phyloP scores from a whole-genome alignment of 2,888 invertebrate genomes.

The Mellilla xanthometata region DNA sequence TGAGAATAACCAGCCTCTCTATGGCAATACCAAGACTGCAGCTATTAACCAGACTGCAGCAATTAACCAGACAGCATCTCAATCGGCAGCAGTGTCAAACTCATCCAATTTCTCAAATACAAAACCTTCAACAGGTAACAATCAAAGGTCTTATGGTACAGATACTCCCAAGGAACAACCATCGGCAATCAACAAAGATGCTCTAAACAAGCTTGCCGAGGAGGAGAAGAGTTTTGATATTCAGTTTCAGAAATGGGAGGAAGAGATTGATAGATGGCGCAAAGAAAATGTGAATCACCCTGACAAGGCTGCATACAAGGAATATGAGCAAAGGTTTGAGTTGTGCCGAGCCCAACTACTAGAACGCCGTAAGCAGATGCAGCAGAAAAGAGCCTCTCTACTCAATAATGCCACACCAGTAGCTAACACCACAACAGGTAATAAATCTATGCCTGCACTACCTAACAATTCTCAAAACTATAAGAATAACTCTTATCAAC shows the following conservation, averaged over 20 bases:
- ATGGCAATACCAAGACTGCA: slow-evolving; percentile 35
- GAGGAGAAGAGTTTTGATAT: slow-evolving; percentile 94
- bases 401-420: slow-evolving; percentile 42
- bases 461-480: slow-evolving; percentile 34
- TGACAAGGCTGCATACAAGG: slow-evolving; percentile 91
- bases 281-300: slow-evolving; percentile 95
- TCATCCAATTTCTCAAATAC: slow-evolving; percentile 34
- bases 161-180: slow-evolving; percentile 31
- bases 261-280: slow-evolving; percentile 96
- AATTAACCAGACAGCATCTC: slow-evolving; percentile 41
- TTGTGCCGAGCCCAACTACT: slow-evolving; percentile 90
- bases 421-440: slow-evolving; percentile 35
- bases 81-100: no score
- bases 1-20: slow-evolving; percentile 70
- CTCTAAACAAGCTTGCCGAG: slow-evolving; percentile 68
- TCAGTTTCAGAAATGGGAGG: slow-evolving; percentile 95
- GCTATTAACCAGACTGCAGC: slow-evolving; percentile 37
- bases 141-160: slow-evolving; percentile 47
- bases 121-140: slow-evolving; percentile 50
- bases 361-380: slow-evolving; percentile 92
- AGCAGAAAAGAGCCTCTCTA: slow-evolving; percentile 81
- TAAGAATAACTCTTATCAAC: slow-evolving; percentile 30
- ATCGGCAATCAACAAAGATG: slow-evolving; percentile 55
- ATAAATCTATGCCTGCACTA: slow-evolving; percentile 41
- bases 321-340: slow-evolving; percentile 95